Percentiles rank a stretch among this genome's conserved stretches.
Conservation (phyloP, 2,888 invertebrate genomes). For the Tetragonula carbonaria region DNA sequence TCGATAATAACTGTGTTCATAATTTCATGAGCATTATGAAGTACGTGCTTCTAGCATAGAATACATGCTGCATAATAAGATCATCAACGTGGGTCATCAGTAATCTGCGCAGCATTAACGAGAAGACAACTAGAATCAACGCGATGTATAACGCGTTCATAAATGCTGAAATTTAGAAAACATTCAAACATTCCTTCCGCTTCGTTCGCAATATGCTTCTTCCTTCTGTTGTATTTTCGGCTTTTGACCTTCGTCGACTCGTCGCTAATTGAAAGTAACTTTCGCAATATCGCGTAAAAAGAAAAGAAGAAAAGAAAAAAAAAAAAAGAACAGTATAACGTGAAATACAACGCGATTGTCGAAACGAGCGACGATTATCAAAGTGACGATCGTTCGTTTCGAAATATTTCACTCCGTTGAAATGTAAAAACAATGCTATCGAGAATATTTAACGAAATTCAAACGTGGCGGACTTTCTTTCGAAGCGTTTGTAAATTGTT, state of each 20-base stretch:
- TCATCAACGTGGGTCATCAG: constrained; percentile 34
- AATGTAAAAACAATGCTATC: no score
- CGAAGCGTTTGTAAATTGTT: neutral
- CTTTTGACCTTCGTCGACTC: neutral
- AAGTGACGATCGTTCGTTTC: no score
- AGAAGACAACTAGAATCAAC: constrained; percentile 26
- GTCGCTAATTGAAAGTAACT: neutral
- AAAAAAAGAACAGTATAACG: no score
- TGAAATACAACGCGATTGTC: no score
- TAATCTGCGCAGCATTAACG: constrained; percentile 30
- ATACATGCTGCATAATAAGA: constrained; percentile 20
- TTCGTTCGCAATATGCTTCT: no score
- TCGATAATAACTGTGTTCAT: neutral
- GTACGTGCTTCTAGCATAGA: constrained; percentile 12
- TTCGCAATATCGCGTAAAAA: neutral
- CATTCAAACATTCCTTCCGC: no score
- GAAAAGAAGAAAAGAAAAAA: no score
- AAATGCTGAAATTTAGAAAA: constrained; percentile 7
- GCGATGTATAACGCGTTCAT: constrained; percentile 3
- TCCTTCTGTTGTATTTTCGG: no score
- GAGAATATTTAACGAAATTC: no score
- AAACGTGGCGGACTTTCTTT: no score
- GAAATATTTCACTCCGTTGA: no score
- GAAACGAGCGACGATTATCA: no score
- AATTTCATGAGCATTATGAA: neutral